phyloP scores from a whole-genome alignment of 2,113 vertebrate species.

The Emydocephalus ijimae region DNA sequence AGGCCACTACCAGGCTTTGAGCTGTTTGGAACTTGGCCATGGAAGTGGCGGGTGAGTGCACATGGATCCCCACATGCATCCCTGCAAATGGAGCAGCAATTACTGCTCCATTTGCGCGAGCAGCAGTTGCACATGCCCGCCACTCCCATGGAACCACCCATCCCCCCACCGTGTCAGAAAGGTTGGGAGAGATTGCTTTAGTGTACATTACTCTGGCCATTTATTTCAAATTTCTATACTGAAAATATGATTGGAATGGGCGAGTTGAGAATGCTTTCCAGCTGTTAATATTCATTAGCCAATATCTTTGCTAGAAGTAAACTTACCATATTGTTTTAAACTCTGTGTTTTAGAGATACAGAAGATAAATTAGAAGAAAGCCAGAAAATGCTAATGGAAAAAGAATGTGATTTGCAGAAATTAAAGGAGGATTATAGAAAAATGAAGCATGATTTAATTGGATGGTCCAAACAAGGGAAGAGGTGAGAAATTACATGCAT shows the following conservation, averaged over 20 bases:
- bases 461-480: constrained; percentile 74
- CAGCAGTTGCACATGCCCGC: not conserved
- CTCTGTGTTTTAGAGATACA: constrained; percentile 68
- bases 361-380: constrained; percentile 79
- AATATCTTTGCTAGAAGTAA: not conserved
- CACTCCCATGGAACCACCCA: not conserved
- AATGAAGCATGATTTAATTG: constrained; percentile 77
- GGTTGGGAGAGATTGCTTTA: not conserved
- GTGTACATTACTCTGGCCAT: not conserved
- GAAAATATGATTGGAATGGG: not conserved
- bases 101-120: not conserved
- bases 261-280: not conserved
- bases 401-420: constrained; percentile 71
- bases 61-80: not conserved
- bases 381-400: constrained; percentile 76
- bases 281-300: not conserved
- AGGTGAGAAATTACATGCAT: constrained; percentile 67
- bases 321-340: not conserved
- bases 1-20: not conserved
- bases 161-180: not conserved
- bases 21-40: not conserved
- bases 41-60: not conserved
- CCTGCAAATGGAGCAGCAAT: too few relatives aligned
- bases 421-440: constrained; percentile 76
- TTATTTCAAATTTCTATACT: not conserved